Evolutionary conservation across 2,113 vertebrate genomes (phyloP).

Genomic region (Petrocephalus zakoni): DNA sequence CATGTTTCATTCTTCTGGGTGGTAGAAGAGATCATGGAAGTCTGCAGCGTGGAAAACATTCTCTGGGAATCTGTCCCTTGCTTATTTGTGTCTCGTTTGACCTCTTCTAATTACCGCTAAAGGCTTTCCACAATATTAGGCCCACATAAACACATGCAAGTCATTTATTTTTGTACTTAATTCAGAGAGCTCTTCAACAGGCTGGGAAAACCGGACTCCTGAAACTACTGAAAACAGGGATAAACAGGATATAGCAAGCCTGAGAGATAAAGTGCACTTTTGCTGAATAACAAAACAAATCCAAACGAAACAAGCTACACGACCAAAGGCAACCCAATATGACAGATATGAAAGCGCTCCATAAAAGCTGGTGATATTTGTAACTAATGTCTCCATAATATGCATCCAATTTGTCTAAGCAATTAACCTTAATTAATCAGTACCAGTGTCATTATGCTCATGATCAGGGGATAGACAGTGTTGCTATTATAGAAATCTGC

Average conservation of each 20-base stretch:
- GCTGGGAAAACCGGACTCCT: background rate
- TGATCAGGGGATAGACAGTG: background rate
- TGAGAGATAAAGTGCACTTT: background rate
- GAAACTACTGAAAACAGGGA: background rate
- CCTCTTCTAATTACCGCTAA: constrained; percentile 13
- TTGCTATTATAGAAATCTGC: background rate
- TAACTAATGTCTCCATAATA: background rate
- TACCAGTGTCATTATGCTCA: background rate
- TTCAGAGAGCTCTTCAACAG: background rate
- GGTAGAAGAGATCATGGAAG: background rate
- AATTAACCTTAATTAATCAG: background rate
- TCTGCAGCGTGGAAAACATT: background rate
- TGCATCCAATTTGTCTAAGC: background rate
- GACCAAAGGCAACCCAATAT: background rate
- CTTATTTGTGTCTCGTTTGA: background rate
- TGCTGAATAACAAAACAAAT: background rate
- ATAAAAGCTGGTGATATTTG: background rate
- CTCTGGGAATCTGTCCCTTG: background rate
- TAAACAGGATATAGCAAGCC: background rate
- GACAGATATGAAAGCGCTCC: background rate
- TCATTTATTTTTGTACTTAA: background rate
- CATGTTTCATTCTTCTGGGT: constrained; percentile 33
- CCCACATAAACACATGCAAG: constrained; percentile 4
- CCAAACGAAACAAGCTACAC: too few species aligned
- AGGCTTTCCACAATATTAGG: background rate